Conservation (phyloP, 2,113 vertebrate genomes). For the Ceratotherium simum region DNA sequence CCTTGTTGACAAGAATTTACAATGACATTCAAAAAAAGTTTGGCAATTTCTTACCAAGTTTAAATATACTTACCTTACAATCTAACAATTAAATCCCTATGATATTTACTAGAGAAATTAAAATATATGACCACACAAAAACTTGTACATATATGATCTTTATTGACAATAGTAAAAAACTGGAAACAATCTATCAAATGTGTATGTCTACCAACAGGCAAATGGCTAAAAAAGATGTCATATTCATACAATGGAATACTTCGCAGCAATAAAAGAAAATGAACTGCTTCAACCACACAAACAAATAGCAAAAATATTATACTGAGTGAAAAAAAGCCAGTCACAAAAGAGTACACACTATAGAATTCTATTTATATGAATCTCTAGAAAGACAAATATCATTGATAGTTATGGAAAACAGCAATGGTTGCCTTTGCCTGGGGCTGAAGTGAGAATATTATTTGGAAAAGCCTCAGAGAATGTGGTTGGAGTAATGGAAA, state of each 20-base stretch:
- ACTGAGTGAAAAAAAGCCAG: neutral
- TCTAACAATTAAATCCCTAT: neutral
- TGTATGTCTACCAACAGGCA: neutral
- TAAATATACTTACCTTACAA: neutral
- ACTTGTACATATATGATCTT: neutral
- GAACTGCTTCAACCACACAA: neutral
- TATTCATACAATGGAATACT: neutral
- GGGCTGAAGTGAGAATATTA: neutral
- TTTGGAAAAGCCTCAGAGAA: neutral
- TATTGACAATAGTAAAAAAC: neutral
- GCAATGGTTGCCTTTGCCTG: neutral
- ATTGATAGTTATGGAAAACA: neutral
- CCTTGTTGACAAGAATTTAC: neutral
- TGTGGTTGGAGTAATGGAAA: neutral
- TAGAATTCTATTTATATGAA: neutral
- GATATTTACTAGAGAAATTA: too few species aligned
- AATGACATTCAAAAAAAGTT: neutral
- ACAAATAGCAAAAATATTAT: neutral
- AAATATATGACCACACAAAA: neutral
- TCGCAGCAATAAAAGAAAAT: too few species aligned
- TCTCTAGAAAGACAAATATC: neutral
- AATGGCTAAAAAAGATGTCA: neutral
- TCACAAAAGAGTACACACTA: neutral
- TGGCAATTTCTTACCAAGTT: neutral
- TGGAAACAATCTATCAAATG: neutral